Conservation (phyloP, 2,113 vertebrate genomes). For the Parus major region DNA sequence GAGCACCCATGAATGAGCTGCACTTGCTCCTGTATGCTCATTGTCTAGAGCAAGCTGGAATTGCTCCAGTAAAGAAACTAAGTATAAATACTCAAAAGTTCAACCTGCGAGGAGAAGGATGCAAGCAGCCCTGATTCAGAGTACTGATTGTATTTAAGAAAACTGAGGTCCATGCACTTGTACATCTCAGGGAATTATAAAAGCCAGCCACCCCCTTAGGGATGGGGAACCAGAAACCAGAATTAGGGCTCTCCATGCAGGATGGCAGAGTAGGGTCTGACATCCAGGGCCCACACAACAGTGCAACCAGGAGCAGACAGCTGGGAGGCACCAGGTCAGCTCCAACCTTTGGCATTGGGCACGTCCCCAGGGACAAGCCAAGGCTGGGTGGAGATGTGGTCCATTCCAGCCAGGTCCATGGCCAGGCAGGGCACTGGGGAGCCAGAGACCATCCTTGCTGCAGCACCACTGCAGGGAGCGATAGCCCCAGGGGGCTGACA, state of each 20-base stretch:
- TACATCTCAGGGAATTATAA: not conserved
- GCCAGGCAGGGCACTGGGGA: not conserved
- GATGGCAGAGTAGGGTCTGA: not conserved
- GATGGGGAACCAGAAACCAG: not conserved
- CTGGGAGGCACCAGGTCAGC: fast-evolving
- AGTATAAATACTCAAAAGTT: not conserved
- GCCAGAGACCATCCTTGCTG: not conserved
- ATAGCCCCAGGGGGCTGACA: fast-evolving
- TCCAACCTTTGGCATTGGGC: fast-evolving
- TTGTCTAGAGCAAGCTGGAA: not conserved
- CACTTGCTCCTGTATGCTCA: not conserved
- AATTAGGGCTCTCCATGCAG: fast-evolving
- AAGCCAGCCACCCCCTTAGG: fast-evolving
- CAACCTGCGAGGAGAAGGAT: not conserved
- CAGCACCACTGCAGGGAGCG: not conserved
- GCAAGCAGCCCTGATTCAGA: not conserved
- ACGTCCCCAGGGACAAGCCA: fast-evolving
- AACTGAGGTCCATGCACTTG: not conserved
- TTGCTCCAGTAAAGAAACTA: not conserved
- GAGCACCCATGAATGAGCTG: fast-evolving
- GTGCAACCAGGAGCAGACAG: not conserved
- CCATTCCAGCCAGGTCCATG: too few relatives aligned
- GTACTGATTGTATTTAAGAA: not conserved
- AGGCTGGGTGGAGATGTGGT: not conserved
- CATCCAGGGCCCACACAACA: too few relatives aligned